A percentile compares a stretch with the other conserved stretches of the same genome.
These are phyloP conservation scores for Jordanella pulchra DNA, from an alignment of 2,797 vertebrate species.

Conservation along the genomic window DNA sequence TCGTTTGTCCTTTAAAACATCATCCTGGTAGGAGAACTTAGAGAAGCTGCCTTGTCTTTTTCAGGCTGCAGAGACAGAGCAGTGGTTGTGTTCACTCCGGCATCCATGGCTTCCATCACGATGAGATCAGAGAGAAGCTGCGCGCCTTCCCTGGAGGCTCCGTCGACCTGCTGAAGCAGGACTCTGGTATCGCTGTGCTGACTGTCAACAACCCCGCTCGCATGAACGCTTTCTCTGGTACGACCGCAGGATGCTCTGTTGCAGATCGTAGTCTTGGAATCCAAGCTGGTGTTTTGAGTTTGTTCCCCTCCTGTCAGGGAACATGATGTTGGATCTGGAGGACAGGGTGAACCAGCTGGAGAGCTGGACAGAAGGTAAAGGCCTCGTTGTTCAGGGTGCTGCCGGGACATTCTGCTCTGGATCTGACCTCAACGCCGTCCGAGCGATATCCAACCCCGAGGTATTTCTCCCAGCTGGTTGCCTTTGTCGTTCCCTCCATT, in stretches of 20 bases:
- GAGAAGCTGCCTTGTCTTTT: neutral
- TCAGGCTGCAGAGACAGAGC: slow-evolving; percentile 67
- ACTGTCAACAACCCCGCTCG: slow-evolving; percentile 89
- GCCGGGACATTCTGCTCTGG: slow-evolving; percentile 93
- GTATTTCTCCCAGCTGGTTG: slow-evolving; percentile 52
- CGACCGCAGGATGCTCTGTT: neutral
- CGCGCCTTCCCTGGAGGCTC: slow-evolving; percentile 87
- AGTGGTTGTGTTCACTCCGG: slow-evolving; percentile 74
- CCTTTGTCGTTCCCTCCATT: neutral
- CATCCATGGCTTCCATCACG: slow-evolving; percentile 78
- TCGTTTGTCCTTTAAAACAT: neutral
- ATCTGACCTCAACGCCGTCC: slow-evolving; percentile 89
- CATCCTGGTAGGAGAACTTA: neutral
- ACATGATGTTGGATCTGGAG: slow-evolving; percentile 94
- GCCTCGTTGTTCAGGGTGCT: slow-evolving; percentile 88
- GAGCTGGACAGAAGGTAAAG: slow-evolving; percentile 91
- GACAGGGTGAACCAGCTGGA: slow-evolving; percentile 88
- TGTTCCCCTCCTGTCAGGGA: slow-evolving; percentile 75
- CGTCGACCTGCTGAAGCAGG: slow-evolving; percentile 84
- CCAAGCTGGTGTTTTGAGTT: neutral
- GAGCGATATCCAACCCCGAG: slow-evolving; percentile 84
- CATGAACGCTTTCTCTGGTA: slow-evolving; percentile 97
- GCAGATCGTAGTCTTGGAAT: neutral
- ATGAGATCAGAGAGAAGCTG: slow-evolving; percentile 84
- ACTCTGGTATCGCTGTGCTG: slow-evolving; percentile 87